These are phyloP conservation scores for Peromyscus nudipes DNA, from an alignment of 2,797 vertebrate genomes.

Conservation along the genomic window DNA sequence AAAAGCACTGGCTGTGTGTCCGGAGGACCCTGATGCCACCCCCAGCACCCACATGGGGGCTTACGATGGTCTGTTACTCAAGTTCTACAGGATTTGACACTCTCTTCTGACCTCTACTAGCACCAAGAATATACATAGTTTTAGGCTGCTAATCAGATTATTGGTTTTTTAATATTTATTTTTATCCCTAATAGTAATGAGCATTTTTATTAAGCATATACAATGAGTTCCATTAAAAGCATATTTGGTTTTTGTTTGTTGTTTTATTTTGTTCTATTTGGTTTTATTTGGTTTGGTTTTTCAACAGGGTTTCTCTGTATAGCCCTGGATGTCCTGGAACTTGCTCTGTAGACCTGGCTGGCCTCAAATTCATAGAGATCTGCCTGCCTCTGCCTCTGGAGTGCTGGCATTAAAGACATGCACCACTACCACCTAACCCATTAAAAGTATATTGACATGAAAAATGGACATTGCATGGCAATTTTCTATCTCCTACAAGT, in stretches of 20 bases:
- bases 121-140: not conserved
- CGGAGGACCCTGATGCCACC: not conserved
- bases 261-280: not conserved
- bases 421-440: not conserved
- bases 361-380: not conserved
- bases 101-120: not conserved
- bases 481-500: not conserved
- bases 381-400: not conserved
- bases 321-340: not conserved
- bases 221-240: not conserved
- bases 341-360: not conserved
- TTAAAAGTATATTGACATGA: not conserved
- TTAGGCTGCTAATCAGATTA: not conserved
- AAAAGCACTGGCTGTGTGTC: not conserved
- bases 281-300: no score
- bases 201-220: not conserved
- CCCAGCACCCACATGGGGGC: not conserved
- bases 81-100: not conserved
- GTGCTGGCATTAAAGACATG: not conserved
- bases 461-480: not conserved
- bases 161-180: conserved; percentile 22
- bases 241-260: not conserved
- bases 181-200: not conserved
- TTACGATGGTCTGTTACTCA: not conserved
- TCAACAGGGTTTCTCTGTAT: not conserved